Conservation (phyloP, 2,113 vertebrate genomes). For the Dicrurus megarhynchus region DNA sequence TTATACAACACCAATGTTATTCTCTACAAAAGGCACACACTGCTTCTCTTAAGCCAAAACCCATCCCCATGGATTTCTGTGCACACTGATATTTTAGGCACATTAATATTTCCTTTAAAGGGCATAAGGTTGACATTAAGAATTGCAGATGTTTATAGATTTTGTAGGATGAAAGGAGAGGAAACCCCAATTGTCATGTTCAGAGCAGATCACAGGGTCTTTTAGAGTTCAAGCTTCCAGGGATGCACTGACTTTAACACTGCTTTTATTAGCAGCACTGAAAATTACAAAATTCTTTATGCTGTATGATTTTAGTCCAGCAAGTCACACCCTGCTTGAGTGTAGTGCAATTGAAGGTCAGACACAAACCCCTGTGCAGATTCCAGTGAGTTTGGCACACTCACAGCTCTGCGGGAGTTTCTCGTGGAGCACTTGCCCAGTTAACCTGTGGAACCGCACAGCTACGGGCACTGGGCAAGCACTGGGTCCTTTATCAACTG, state of each 20-base stretch:
- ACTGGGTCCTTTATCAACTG: accelerated
- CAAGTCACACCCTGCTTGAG: not conserved
- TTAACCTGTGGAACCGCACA: not conserved
- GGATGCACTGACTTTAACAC: not conserved
- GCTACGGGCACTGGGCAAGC: not conserved
- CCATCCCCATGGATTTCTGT: not conserved
- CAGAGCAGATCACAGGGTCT: not conserved
- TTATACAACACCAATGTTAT: not conserved
- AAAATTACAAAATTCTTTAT: not conserved
- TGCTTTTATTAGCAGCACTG: not conserved
- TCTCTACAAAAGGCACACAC: not conserved
- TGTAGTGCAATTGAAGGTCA: not conserved
- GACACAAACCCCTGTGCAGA: not conserved
- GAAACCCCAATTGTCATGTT: not conserved
- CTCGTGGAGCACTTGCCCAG: not conserved
- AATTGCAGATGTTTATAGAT: not conserved
- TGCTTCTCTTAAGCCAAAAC: not conserved
- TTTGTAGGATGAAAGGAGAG: not conserved
- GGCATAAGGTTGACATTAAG: not conserved
- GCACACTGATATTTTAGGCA: not conserved
- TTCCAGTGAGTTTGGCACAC: not conserved
- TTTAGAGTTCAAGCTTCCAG: not conserved
- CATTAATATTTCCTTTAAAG: slow-evolving; percentile 16
- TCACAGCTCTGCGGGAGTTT: not conserved
- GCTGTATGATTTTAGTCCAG: not conserved